Evolutionary conservation across 1,140 invertebrate species (phyloP).

Genomic region (Drosophila melanogaster): Release_6_plus_ISO1_MT NT_033777.3:8773001-8773500

Average conservation of each 20-base stretch:
- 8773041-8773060: conserved; percentile 44
- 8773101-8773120: conserved; percentile 30
- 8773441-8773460: conserved; percentile 52
- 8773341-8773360: conserved; percentile 43
- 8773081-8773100: conserved; percentile 41
- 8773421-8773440: conserved; percentile 12
- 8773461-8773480: conserved; percentile 64
- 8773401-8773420: conserved; percentile 5
- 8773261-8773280: conserved; percentile 32
- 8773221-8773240: conserved; percentile 1
- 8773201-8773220: conserved; percentile 3
- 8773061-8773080: conserved; percentile 23
- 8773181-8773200: conserved; percentile 61
- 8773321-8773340: conserved; percentile 27
- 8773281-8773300: conserved; percentile 26
- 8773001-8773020: conserved; percentile 38
- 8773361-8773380: conserved; percentile 38
- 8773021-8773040: conserved; percentile 24
- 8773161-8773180: conserved; percentile 28
- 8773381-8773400: background rate
- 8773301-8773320: conserved; percentile 15
- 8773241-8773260: conserved; percentile 19
- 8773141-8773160: conserved; percentile 81
- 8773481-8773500: conserved; percentile 52
- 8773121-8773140: conserved; percentile 69